A percentile compares a stretch with the other conserved stretches of the same genome.
Conservation (phyloP, 1,140 invertebrate genomes). For the Bombus waltoni region DNA sequence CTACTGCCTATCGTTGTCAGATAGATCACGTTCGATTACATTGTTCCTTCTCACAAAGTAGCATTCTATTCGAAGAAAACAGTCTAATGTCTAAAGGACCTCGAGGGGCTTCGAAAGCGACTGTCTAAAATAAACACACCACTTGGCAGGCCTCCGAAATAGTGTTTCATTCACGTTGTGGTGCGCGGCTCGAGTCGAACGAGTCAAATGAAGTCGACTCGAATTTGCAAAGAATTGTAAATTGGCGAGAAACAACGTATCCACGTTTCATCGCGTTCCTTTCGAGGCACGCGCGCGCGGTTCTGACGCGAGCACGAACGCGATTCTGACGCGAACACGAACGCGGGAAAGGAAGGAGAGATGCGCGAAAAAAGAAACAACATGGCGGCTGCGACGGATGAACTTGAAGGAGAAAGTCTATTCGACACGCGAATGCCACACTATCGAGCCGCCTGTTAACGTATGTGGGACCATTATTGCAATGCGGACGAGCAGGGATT, state of each 20-base stretch:
- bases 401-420: slow-evolving; percentile 65
- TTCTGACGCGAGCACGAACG: no score
- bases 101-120: slow-evolving; percentile 39
- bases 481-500: slow-evolving; percentile 57
- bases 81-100: slow-evolving; percentile 42
- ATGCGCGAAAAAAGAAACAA: background rate
- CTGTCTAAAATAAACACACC: slow-evolving; percentile 64
- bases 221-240: background rate
- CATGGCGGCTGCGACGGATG: slow-evolving; percentile 11
- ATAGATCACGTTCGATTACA: slow-evolving; percentile 42
- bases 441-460: slow-evolving; percentile 39
- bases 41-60: slow-evolving; percentile 44
- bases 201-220: background rate
- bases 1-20: background rate
- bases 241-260: background rate
- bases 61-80: slow-evolving; percentile 44
- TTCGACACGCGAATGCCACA: slow-evolving; percentile 23
- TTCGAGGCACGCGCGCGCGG: background rate
- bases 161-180: slow-evolving; percentile 40
- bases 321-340: background rate
- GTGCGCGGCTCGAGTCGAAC: background rate
- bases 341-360: background rate
- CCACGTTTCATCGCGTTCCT: background rate
- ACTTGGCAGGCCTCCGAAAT: slow-evolving; percentile 52
- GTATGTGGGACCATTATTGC: slow-evolving; percentile 63